These are phyloP conservation scores for Sesia bembeciformis DNA, from an alignment of 2,888 invertebrate species.

Conservation along the genomic window DNA sequence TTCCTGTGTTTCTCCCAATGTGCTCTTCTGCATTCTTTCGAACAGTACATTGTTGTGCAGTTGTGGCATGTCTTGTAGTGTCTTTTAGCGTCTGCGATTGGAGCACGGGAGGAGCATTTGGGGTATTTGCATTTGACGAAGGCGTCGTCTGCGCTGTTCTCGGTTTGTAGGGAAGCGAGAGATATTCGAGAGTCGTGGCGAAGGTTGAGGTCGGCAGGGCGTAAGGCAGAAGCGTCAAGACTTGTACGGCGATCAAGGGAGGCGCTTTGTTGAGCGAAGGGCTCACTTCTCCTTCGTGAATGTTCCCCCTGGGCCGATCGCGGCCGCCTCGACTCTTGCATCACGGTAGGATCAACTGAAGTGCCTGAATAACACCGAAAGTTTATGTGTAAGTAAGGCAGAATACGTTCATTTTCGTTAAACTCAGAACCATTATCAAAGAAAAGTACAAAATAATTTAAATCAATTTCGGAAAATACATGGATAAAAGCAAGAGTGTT, in stretches of 20 bases:
- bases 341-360: constrained; percentile 66
- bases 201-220: constrained; percentile 44
- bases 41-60: constrained; percentile 95
- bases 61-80: constrained; percentile 95
- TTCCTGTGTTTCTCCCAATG: constrained; percentile 96
- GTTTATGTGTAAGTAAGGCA: too few species aligned
- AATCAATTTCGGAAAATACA: too few species aligned
- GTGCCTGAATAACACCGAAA: constrained; percentile 46
- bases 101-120: constrained; percentile 83
- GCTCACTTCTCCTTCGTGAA: constrained; percentile 59
- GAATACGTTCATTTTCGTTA: too few species aligned
- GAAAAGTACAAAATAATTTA: too few species aligned
- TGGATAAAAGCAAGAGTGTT: too few species aligned
- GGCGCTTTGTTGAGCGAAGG: constrained; percentile 44
- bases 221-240: constrained; percentile 68
- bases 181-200: constrained; percentile 59
- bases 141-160: constrained; percentile 66
- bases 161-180: constrained; percentile 61
- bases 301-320: constrained; percentile 60
- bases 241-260: constrained; percentile 75
- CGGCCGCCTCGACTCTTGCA: constrained; percentile 55
- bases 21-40: constrained; percentile 89
- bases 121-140: constrained; percentile 85
- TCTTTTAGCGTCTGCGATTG: constrained; percentile 83
- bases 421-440: too few species aligned